Evolutionary conservation across 2,113 vertebrate genomes (phyloP), one percentile per base, ranked within the genome.

Genomic region (Gavia stellata): DNA sequence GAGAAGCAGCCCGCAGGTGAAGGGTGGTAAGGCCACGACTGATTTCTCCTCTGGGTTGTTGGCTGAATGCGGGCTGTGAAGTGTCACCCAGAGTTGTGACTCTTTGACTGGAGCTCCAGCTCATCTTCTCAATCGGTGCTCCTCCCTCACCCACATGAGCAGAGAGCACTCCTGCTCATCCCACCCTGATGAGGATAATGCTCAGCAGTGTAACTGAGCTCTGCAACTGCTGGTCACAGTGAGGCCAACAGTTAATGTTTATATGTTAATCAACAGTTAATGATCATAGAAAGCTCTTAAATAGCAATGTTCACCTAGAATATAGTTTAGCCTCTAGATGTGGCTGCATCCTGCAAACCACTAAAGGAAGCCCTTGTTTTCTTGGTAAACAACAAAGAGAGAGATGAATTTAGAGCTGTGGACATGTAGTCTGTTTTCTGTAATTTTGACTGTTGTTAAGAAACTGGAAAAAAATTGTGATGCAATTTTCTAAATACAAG

Each of bases 11-110:
- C 52, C 44, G 12, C 1, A 2, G 38, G 6, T 36, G 29, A 55
- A 67, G 29, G 33, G 8, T 36, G 29, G 25, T 11, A 66, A 55
- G 33, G 12, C 18, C 50, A 53, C 0, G 0, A 6, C 28, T 36
- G 23, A 14, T 84, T 70, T 65, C 34, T 88, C 17, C 17, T 74
- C 38, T 47, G 24, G 21, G 5, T 25, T 91, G 45, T 68, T n/a
- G 63, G 42, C 7, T 34, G 55, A 61, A 21, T 1, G 3, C 7
- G 2, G 50, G 28, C 38, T 81, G 12, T 47, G 40, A 77, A 38
- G 8, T 5, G 8, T 42, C 34, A 65, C 6, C 11, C 18, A 36
- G n/a, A 50, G 19, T 3, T 55, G n/a, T 34, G 52, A 8, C 9
- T 75, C 26, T 72, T 59, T 23, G 21, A 10, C 19, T 20, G 10